These are phyloP conservation scores for Ispidina picta DNA, from an alignment of 2,797 vertebrate genomes.

Conservation along the genomic window DNA sequence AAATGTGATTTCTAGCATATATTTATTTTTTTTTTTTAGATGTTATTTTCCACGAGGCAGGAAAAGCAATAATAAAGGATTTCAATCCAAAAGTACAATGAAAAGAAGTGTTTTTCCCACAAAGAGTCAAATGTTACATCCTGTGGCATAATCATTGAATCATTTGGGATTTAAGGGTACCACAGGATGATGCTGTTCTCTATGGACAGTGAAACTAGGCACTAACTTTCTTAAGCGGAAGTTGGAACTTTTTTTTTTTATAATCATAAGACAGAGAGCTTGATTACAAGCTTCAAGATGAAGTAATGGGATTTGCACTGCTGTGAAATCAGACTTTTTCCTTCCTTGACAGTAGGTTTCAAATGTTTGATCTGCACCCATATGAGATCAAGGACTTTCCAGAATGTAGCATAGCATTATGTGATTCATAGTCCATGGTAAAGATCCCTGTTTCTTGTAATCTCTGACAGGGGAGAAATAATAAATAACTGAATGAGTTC, in stretches of 20 bases:
- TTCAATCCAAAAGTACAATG: not conserved
- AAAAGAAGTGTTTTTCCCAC: not conserved
- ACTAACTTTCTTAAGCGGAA: not conserved
- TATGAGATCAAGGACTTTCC: slow-evolving; percentile 21
- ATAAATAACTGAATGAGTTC: not conserved
- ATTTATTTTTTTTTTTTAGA: not conserved
- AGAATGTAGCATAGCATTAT: not conserved
- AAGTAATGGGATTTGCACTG: not conserved
- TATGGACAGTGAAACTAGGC: not conserved
- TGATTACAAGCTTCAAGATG: not conserved
- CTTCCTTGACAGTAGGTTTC: not conserved
- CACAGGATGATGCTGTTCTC: not conserved
- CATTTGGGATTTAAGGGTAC: not conserved
- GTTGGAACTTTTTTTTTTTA: not conserved
- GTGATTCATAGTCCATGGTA: not conserved
- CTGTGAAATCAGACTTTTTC: not conserved
- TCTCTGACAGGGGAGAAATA: not conserved
- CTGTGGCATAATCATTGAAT: not conserved
- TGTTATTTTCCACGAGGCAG: not conserved
- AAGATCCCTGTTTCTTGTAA: not conserved
- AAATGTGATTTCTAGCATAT: not conserved
- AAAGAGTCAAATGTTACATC: not conserved
- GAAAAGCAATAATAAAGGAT: not conserved
- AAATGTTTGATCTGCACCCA: not conserved
- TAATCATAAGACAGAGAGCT: not conserved